Conservation (phyloP, 2,797 vertebrate species). For the Rousettus madagascariensis region DNA sequence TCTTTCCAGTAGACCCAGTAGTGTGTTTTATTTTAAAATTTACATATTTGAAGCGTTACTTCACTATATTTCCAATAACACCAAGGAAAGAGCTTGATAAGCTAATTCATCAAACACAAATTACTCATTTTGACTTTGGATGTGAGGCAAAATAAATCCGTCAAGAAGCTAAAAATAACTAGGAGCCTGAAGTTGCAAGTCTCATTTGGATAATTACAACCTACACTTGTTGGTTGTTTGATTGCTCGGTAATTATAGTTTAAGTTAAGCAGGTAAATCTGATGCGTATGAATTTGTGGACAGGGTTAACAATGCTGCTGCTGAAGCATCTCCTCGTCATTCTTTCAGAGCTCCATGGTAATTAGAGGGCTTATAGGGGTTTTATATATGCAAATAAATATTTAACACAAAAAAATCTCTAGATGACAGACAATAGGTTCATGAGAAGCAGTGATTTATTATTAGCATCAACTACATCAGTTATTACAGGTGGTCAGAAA, state of each 20-base stretch:
- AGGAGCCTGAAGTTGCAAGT: background rate
- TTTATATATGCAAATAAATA: conserved; percentile 81
- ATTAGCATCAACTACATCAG: background rate
- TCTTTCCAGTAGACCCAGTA: background rate
- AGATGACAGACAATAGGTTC: conserved; percentile 63
- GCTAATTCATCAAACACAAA: background rate
- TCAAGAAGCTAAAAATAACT: conserved; percentile 32
- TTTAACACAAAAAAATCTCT: conserved; percentile 61
- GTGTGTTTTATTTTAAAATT: background rate
- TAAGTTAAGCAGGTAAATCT: conserved; percentile 76
- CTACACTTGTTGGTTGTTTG: background rate
- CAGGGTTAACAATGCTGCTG: conserved; percentile 65
- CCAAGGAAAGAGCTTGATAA: background rate
- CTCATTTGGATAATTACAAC: conserved; percentile 37
- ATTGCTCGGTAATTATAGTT: conserved; percentile 63
- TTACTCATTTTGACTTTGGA: background rate
- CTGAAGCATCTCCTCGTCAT: conserved; percentile 59
- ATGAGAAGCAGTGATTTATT: background rate
- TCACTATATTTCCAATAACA: background rate
- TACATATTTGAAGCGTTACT: background rate
- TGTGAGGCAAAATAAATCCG: background rate
- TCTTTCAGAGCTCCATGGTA: conserved; percentile 68
- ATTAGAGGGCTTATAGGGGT: conserved; percentile 79
- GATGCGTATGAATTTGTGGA: conserved; percentile 67
- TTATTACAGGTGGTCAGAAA: conserved; percentile 21